A percentile compares a stretch with the other conserved stretches of the same genome.
Evolutionary conservation across 2,797 vertebrate species (phyloP).

Genomic region (Gallinago solitaria): DNA sequence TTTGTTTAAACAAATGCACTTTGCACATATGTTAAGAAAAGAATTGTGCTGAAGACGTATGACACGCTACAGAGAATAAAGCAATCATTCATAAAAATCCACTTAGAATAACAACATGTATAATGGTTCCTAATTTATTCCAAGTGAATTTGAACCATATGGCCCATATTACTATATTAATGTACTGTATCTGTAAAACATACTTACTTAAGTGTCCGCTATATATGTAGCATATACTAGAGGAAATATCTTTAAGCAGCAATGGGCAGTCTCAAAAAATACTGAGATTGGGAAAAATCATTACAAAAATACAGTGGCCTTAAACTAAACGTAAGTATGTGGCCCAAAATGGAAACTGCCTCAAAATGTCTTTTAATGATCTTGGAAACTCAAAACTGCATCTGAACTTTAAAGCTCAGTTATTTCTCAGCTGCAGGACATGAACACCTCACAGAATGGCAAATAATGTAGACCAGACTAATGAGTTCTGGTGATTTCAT

Average conservation of each 20-base stretch:
- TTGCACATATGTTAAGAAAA: not conserved
- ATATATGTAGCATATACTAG: not conserved
- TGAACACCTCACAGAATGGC: not conserved
- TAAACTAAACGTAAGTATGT: not conserved
- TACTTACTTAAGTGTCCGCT: not conserved
- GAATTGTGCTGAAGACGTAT: not conserved
- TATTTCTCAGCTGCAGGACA: not conserved
- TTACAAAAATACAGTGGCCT: not conserved
- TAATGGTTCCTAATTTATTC: slow-evolving; percentile 50
- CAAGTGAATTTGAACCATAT: slow-evolving; percentile 35
- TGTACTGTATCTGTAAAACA: not conserved
- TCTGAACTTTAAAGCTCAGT: slow-evolving; percentile 25
- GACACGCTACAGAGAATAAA: not conserved
- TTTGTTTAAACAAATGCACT: not conserved
- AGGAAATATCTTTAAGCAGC: not conserved
- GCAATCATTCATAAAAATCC: not conserved
- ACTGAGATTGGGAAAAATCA: not conserved
- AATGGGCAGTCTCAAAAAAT: not conserved
- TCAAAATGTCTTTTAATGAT: not conserved
- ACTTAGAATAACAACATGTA: slow-evolving; percentile 22
- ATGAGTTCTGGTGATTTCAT: not conserved
- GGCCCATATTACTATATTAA: slow-evolving; percentile 4
- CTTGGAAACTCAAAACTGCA: not conserved
- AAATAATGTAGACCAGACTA: not conserved
- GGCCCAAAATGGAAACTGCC: not conserved